Evolutionary conservation across 2,888 invertebrate genomes (phyloP).

Genomic region (Gonocerus acuteangulatus): DNA sequence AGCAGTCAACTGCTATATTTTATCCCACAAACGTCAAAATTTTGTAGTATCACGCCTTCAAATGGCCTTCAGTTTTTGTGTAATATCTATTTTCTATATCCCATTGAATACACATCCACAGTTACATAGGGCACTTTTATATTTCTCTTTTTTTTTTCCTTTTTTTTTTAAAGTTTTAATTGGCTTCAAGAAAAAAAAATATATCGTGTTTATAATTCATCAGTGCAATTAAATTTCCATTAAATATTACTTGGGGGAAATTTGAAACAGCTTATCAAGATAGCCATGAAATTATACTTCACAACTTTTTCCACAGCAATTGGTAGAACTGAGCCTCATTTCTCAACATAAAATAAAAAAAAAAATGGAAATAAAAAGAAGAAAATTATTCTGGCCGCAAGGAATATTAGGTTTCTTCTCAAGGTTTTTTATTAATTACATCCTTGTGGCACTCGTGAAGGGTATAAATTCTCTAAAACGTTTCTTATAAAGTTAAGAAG

Average conservation of each 20-base stretch:
- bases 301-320: conserved; percentile 22
- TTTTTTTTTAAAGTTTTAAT: too few relatives aligned
- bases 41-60: too few relatives aligned
- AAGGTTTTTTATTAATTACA: conserved; percentile 27
- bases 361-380: conserved; percentile 17
- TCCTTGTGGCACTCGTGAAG: conserved; percentile 24
- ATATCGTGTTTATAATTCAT: too few relatives aligned
- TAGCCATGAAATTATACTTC: conserved; percentile 31
- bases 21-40: too few relatives aligned
- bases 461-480: conserved; percentile 25
- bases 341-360: conserved; percentile 12
- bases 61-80: too few relatives aligned
- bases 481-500: conserved; percentile 26
- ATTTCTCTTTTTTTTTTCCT: too few relatives aligned
- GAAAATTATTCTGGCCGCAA: conserved; percentile 20
- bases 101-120: too few relatives aligned
- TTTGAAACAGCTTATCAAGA: conserved; percentile 34
- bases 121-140: background rate
- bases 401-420: conserved; percentile 25
- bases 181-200: too few relatives aligned
- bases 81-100: too few relatives aligned
- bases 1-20: too few relatives aligned
- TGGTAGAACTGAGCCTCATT: conserved; percentile 13
- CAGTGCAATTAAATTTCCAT: conserved; percentile 31
- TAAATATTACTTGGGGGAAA: conserved; percentile 31